These are phyloP conservation scores for Archocentrus centrarchus DNA, from an alignment of 2,113 vertebrate species.

Conservation along the genomic window DNA sequence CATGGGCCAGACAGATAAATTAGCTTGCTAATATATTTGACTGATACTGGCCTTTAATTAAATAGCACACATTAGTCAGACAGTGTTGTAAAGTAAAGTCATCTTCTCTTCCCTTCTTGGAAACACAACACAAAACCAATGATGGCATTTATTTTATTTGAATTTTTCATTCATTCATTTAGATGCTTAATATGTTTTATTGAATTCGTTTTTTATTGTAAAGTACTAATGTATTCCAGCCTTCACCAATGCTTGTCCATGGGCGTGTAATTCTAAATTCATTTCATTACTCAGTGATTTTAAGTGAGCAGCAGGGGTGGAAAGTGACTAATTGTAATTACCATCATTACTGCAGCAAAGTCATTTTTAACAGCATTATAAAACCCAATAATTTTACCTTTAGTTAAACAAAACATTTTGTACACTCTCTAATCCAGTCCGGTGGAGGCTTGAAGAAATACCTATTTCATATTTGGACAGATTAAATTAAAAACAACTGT, in stretches of 20 bases:
- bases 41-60: conserved; percentile 56
- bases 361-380: conserved; percentile 4
- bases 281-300: conserved; percentile 25
- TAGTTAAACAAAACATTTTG: not conserved
- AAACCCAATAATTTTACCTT: not conserved
- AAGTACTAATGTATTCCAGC: not conserved
- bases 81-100: conserved; percentile 27
- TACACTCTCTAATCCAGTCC: not conserved
- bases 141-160: conserved; percentile 13
- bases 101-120: not conserved
- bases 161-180: conserved; percentile 1
- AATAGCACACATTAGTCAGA: conserved; percentile 50
- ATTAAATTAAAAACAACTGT: not conserved
- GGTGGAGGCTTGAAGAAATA: not conserved
- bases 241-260: not conserved
- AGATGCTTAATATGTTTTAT: not conserved
- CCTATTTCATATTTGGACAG: not conserved
- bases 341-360: conserved; percentile 3
- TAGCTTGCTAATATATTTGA: conserved; percentile 40
- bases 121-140: conserved; percentile 36
- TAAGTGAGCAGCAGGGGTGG: conserved; percentile 25
- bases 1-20: conserved; percentile 39
- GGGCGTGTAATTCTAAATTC: conserved; percentile 16
- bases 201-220: conserved; percentile 4
- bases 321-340: conserved; percentile 42